A percentile compares a stretch with the other conserved stretches of the same genome.
Evolutionary conservation across 2,797 vertebrate genomes (phyloP).

Genomic region (Atherinosoma microstoma): DNA sequence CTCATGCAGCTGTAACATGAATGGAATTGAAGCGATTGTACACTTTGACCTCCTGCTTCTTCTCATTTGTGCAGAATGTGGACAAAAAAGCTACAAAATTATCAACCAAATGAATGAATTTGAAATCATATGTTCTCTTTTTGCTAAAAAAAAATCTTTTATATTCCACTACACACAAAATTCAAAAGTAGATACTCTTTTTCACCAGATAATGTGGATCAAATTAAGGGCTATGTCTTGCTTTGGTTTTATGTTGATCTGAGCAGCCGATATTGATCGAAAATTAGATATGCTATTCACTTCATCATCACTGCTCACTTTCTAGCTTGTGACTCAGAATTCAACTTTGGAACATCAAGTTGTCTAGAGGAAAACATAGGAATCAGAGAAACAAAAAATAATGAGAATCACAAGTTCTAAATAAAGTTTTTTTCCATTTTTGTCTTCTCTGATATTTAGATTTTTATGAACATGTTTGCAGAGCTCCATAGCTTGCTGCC

Average conservation of each 20-base stretch:
- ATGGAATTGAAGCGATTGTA: neutral
- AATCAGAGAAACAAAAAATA: slow-evolving; percentile 1
- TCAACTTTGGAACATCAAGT: slow-evolving; percentile 5
- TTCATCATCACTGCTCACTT: slow-evolving; percentile 7
- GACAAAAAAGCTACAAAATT: neutral
- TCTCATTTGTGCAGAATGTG: neutral
- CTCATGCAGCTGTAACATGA: neutral
- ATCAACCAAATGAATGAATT: neutral
- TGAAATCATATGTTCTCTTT: slow-evolving; percentile 7
- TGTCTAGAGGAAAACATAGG: neutral
- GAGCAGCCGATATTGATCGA: neutral
- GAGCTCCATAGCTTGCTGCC: slow-evolving; percentile 13
- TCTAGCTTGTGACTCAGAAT: slow-evolving; percentile 28
- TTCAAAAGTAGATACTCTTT: neutral
- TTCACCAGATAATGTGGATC: slow-evolving; percentile 1
- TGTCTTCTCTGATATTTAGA: neutral
- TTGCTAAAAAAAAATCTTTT: neutral
- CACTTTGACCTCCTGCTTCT: slow-evolving; percentile 5
- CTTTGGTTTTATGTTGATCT: slow-evolving; percentile 11
- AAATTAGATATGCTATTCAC: neutral
- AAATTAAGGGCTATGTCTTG: slow-evolving; percentile 15
- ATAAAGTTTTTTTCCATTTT: neutral
- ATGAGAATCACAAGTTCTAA: neutral
- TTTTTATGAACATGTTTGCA: slow-evolving; percentile 29
- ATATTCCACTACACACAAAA: slow-evolving; percentile 17